Evolutionary conservation across 1,140 invertebrate genomes (phyloP).

Genomic region (Dendroctonus ponderosae): DNA sequence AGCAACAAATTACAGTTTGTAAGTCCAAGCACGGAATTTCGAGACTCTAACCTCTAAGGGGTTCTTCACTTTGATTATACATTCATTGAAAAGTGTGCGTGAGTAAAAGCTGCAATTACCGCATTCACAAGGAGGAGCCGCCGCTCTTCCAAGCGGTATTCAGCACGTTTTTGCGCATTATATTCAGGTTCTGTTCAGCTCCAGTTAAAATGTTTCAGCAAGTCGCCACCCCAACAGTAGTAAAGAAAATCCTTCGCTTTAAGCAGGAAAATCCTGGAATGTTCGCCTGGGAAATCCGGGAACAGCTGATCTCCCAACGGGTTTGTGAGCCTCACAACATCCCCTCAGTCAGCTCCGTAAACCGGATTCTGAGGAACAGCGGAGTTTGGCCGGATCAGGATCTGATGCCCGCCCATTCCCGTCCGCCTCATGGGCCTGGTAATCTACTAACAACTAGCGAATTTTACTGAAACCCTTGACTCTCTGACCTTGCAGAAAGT

Average conservation of each 20-base stretch:
- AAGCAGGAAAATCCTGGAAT: slow-evolving; percentile 91
- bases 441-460: neutral
- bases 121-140: too few relatives aligned
- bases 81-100: too few relatives aligned
- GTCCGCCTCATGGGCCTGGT: neutral
- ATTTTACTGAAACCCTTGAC: neutral
- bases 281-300: slow-evolving; percentile 90
- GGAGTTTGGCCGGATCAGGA: slow-evolving; percentile 61
- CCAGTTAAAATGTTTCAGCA: slow-evolving; percentile 60
- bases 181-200: neutral
- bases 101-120: too few relatives aligned
- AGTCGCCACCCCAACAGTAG: slow-evolving; percentile 89
- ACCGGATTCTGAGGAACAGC: slow-evolving; percentile 87
- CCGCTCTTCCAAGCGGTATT: too few relatives aligned
- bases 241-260: slow-evolving; percentile 85
- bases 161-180: neutral
- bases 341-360: slow-evolving; percentile 92
- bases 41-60: too few relatives aligned
- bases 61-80: too few relatives aligned
- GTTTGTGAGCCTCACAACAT: slow-evolving; percentile 84
- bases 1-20: too few relatives aligned
- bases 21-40: too few relatives aligned
- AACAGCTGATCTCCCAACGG: slow-evolving; percentile 78
- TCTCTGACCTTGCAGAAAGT: slow-evolving; percentile 36
- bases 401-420: neutral